Evolutionary conservation across 2,113 vertebrate species (phyloP).

Genomic region (Aphelocoma coerulescens): DNA sequence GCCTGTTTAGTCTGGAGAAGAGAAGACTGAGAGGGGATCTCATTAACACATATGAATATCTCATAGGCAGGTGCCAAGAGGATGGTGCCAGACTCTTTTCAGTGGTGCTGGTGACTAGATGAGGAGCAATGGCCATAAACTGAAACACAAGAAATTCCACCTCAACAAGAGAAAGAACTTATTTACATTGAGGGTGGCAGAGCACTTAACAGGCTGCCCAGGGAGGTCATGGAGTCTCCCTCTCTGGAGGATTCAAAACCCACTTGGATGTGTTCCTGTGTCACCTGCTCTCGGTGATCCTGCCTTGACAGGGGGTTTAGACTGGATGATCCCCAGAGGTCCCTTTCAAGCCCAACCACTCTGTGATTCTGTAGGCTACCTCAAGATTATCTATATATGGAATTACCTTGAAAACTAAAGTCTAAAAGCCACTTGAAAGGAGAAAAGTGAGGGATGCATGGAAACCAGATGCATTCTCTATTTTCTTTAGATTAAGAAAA

Average conservation of each 20-base stretch:
- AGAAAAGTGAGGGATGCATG: neutral
- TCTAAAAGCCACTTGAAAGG: neutral
- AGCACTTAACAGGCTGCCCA: neutral
- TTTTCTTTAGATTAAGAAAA: neutral
- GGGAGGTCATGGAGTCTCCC: neutral
- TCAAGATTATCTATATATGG: neutral
- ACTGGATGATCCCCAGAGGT: neutral
- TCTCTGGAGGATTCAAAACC: neutral
- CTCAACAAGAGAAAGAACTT: neutral
- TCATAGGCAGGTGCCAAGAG: neutral
- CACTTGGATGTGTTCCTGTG: neutral
- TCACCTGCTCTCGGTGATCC: neutral
- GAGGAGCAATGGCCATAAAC: neutral
- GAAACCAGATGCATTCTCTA: neutral
- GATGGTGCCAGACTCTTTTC: neutral
- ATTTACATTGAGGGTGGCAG: neutral
- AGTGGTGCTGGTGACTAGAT: fast-evolving
- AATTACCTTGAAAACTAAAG: neutral
- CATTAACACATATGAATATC: neutral
- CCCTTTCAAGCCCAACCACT: neutral
- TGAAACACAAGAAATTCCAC: neutral
- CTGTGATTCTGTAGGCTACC: neutral
- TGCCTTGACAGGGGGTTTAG: neutral
- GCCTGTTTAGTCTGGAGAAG: neutral
- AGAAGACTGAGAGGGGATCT: neutral